Base-by-base conservation (phyloP, 2,797 vertebrate species). In the Eulemur rubriventer region DNA sequence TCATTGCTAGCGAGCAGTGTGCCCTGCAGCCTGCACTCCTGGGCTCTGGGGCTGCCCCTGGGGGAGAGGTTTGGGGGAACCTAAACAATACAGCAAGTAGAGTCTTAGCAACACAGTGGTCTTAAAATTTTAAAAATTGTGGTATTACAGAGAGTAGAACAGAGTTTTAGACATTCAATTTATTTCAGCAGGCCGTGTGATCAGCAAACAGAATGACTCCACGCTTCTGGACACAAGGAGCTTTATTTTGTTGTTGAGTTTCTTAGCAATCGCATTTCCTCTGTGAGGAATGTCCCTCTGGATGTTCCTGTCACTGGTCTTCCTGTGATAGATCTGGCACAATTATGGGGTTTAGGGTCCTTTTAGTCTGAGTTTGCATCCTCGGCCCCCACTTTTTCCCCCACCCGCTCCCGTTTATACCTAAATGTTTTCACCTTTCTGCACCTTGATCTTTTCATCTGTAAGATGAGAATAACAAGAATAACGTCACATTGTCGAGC, bases 1-100 rank as follows among this genome's bases (percentile, higher is more conserved):
- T 69, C 26, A 9, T 9, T 17, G 10, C 33, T 18, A 24, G 72
- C 16, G 9, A 63, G 43, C 3, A 7, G 3, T n/a, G 2, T 26
- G 12, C 43, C 9, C 9, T 2, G 1, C 24, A 13, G 16, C 7
- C 10, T 18, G 16, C 7, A n/a, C 4, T 6, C 4, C 11, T 2
- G 12, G 30, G 2, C 20, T 30, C 10, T 2, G 6, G 57, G 65
- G 16, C 52, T 33, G 22, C 18, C 3, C 13, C 20, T 3, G 18
- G n/a, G 30, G 28, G n/a, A 28, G 38, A 28, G n/a, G 3, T 6
- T 28, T 13, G 3, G 20, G 4, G n/a, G 20, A 4, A 9, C 4
- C 22, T 38, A 38, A n/a, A 70, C 7, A 0, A 61, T 57, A 78
- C 24, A 13, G 12, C 46, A 28, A 17, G 0, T 61, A 20, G 50